Evolutionary conservation across 2,797 vertebrate genomes (phyloP), one percentile per base, ranked within the genome.

Genomic region (Malacoraja senta): DNA sequence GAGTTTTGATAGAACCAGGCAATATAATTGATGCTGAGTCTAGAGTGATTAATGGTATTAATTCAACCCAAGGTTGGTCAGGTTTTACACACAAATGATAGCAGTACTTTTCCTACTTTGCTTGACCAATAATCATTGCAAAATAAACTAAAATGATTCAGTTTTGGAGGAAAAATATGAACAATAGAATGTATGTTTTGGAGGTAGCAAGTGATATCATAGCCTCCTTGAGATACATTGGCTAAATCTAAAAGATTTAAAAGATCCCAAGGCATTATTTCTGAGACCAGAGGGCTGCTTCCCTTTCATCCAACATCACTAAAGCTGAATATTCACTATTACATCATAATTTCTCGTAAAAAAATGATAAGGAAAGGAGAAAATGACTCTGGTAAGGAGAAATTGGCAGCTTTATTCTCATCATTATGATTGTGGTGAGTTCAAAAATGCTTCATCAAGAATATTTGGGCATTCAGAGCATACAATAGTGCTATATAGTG

Each of bases 21-120:
- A 92, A 92, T 72, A 74, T 26, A 76, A 76, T 15, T 74, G 65
- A 88, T 65, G 84, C 44, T 29, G 68, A 38, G 71, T 74, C 90
- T 38, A 58, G 29, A 38, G 65, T 58, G 71, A 92, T 92, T 44
- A 92, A 76, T 92, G 26, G 65, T 58, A 35, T 53, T n/a, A 35
- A 92, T 53, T 53, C n/a, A 53, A 26, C 38, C 44, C 19, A 92
- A 76, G 6, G 21, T 17, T 74, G 90, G 38, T 76, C 90, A 92
- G 13, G 71, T 53, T 76, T 68, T 74, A 24, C 8, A 63, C 12
- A 53, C 12, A 19, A 24, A 24, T 92, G 24, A 76, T 17, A 91
- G 71, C 68, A 91, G n/a, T 76, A 8, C 21, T 72, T 91, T 44
- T 91, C 35, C 72, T 21, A 29, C 19, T 38, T 19, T 91, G 9